phyloP scores from a whole-genome alignment of 2,797 vertebrate species.

The Sandelia bainsii region DNA sequence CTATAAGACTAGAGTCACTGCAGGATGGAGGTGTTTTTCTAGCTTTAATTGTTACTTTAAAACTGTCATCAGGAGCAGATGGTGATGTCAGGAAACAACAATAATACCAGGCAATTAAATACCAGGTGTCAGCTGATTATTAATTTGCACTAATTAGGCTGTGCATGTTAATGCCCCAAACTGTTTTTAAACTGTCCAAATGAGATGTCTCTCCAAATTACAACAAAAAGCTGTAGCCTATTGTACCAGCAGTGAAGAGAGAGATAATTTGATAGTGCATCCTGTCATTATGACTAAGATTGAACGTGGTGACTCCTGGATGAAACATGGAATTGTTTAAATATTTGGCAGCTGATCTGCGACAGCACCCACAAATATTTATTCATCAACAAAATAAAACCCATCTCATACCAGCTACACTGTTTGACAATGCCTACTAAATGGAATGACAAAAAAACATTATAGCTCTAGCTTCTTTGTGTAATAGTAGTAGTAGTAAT shows the following conservation, averaged over 20 bases:
- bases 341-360: neutral
- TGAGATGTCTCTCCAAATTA: neutral
- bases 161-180: neutral
- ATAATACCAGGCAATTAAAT: neutral
- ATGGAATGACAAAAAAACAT: neutral
- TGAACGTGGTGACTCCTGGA: neutral
- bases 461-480: neutral
- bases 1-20: neutral
- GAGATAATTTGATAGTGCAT: too few species aligned
- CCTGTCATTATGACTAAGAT: neutral
- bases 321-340: neutral
- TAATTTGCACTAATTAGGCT: slow-evolving; percentile 3
- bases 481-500: neutral
- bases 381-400: neutral
- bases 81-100: neutral
- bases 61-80: neutral
- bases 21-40: neutral
- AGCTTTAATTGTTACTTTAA: neutral
- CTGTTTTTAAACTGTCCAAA: neutral
- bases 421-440: neutral
- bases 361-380: neutral
- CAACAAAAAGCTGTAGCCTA: neutral
- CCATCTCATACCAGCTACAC: neutral
- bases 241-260: neutral
- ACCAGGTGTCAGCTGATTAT: neutral